Evolutionary conservation across 2,888 invertebrate genomes (phyloP), one percentile per base, ranked within the genome.

Genomic region (Apomyelois bistriatella): DNA sequence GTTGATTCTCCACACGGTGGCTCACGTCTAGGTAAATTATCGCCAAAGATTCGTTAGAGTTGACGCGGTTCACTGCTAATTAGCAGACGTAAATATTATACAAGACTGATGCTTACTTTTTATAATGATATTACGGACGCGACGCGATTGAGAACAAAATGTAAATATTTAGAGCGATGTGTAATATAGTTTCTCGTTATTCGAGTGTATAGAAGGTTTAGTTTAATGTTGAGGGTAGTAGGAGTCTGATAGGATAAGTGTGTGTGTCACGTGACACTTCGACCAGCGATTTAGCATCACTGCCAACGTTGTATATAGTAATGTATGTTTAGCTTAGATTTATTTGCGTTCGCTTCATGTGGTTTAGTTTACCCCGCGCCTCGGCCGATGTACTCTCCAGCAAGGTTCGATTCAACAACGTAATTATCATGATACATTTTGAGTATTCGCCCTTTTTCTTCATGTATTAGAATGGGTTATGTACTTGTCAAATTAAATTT

Each of bases 61-160:
- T 66, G 66, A 64, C 64, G 65, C 67, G 72, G 69, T 60, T 68
- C 61, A 64, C 76, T 70, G 75, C 72, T 70, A 68, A 58, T 59
- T 62, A 74, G 79, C 77, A 65, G 76, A 70, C 70, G 74, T 69
- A 72, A 76, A 78, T 78, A 42, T 79, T 77, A 79, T 74, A 86
- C 83, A 88, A 89, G 89, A 89, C 89, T 89, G 89, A 89, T 85
- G 77, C 78, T 79, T 74, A 76, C 74, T 77, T 84, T 86, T 85
- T 88, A 84, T 84, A 79, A 84, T 78, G 81, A 81, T 82, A 79
- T 79, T 71, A 58, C 54, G 66, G 57, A 22, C 43, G 52, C 60
- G 61, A 67, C 66, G 69, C 60, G 59, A 61, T 52, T 54, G 67
- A 67, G 80, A 74, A 77, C 80, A 72, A 76, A 77, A 53, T 85